A percentile compares a stretch with the other conserved stretches of the same genome.
Conservation (phyloP, 1,140 invertebrate genomes). For the Caerostris extrusa region DNA sequence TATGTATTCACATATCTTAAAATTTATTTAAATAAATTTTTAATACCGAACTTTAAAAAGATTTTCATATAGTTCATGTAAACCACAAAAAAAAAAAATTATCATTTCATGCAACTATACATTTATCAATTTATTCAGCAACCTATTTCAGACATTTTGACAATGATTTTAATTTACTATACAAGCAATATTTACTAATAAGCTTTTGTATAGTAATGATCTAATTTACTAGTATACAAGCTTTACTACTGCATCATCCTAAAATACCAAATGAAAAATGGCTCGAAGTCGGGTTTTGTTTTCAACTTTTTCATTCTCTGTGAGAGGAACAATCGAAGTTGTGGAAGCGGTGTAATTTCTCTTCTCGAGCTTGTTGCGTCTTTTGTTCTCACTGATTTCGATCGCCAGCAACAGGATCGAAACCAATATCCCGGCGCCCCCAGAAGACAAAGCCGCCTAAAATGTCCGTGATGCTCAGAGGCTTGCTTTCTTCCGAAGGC, state of each 20-base stretch:
- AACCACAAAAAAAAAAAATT: too few species aligned
- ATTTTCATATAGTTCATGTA: too few species aligned
- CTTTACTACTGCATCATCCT: background rate
- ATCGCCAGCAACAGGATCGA: background rate
- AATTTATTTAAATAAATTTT: too few species aligned
- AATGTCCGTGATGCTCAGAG: slow-evolving; percentile 6
- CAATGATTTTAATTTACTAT: too few species aligned
- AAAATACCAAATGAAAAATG: background rate
- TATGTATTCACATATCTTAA: too few species aligned
- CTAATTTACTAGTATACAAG: too few species aligned
- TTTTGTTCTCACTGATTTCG: background rate
- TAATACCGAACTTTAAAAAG: too few species aligned
- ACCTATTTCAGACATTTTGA: too few species aligned
- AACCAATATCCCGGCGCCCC: background rate
- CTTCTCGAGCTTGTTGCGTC: background rate
- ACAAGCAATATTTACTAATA: too few species aligned
- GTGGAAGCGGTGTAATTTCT: background rate
- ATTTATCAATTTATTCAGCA: too few species aligned
- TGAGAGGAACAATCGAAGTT: background rate
- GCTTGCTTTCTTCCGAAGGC: background rate
- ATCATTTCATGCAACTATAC: too few species aligned
- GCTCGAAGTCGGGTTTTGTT: background rate
- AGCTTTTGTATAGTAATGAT: too few species aligned
- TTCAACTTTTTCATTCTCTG: background rate
- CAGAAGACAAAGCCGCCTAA: slow-evolving; percentile 9